Conservation (phyloP, 2,113 vertebrate species). For the Pagrus major region DNA sequence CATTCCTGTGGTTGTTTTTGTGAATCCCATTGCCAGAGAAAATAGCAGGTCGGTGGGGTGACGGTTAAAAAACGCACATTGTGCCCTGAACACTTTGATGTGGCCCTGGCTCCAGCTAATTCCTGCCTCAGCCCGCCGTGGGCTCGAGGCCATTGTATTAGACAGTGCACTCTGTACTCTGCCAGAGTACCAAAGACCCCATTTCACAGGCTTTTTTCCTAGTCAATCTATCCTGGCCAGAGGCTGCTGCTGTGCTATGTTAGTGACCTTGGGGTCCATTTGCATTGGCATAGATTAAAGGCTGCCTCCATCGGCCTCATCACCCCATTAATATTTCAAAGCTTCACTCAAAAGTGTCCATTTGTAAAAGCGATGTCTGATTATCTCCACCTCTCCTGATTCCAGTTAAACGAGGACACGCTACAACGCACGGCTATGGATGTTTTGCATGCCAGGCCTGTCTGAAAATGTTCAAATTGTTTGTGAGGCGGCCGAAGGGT, state of each 20-base stretch:
- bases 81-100: constrained; percentile 63
- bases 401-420: constrained; percentile 22
- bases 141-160: constrained; percentile 62
- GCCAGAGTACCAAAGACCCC: constrained; percentile 47
- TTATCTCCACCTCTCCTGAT: constrained; percentile 45
- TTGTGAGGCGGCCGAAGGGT: constrained; percentile 24
- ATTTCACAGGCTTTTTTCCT: constrained; percentile 56
- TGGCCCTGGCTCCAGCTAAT: constrained; percentile 56
- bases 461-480: constrained; percentile 9
- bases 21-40: constrained; percentile 41
- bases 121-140: constrained; percentile 33
- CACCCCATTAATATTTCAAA: constrained; percentile 66
- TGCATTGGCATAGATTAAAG: constrained; percentile 69
- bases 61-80: constrained; percentile 45
- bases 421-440: neutral
- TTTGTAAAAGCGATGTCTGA: constrained; percentile 58
- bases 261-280: constrained; percentile 73
- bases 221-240: constrained; percentile 55
- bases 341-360: constrained; percentile 49
- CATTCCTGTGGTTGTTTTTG: constrained; percentile 53
- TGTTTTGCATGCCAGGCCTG: constrained; percentile 15
- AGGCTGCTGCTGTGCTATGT: constrained; percentile 52
- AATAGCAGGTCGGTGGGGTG: constrained; percentile 47
- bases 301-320: constrained; percentile 46
- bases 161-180: constrained; percentile 37